Evolutionary conservation across 2,797 vertebrate species (phyloP).

Genomic region (Cheirogaleus major): DNA sequence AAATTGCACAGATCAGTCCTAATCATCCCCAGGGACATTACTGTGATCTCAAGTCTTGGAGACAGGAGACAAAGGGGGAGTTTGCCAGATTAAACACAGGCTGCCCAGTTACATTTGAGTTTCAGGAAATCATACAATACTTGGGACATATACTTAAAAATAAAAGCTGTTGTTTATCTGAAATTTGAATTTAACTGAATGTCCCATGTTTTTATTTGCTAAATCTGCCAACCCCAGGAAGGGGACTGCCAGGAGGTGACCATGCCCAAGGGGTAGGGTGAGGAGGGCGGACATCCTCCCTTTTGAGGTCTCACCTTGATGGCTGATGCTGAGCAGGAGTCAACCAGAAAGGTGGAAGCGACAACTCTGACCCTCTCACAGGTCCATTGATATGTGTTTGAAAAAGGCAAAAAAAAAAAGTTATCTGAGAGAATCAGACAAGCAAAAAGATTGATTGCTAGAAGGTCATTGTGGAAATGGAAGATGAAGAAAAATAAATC

Average conservation of each 20-base stretch:
- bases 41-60: not conserved
- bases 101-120: not conserved
- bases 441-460: not conserved
- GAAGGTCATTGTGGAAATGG: not conserved
- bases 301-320: not conserved
- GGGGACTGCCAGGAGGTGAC: not conserved
- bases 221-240: not conserved
- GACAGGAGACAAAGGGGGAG: not conserved
- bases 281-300: too few relatives aligned
- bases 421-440: not conserved
- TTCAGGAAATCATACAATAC: not conserved
- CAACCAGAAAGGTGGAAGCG: not conserved
- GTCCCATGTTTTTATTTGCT: not conserved
- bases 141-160: not conserved
- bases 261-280: rapidly evolving
- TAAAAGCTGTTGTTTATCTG: not conserved
- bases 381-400: not conserved
- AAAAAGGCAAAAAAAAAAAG: not conserved
- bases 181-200: not conserved
- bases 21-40: not conserved
- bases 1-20: not conserved
- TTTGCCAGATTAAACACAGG: not conserved
- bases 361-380: not conserved
- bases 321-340: not conserved
- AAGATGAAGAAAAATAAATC: not conserved